Evolutionary conservation across 23 tunicate species (phyloP), one percentile per base, ranked within the genome.

Genomic region (Botrylloides violaceus): DNA sequence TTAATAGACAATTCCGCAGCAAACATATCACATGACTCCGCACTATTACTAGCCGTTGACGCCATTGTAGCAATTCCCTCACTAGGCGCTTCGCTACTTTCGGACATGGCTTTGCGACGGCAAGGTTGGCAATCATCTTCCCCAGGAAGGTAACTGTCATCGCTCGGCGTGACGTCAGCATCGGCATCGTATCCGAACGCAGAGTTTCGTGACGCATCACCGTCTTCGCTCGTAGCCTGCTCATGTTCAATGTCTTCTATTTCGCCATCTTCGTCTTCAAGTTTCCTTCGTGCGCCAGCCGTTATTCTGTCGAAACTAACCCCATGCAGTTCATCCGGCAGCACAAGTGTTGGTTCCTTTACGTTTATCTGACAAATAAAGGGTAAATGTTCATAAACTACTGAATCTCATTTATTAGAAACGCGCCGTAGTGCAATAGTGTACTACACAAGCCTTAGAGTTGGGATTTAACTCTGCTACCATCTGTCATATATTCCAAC

Each of bases 1-100:
- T 80, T 90, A 43, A 79, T 80, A 24, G 97, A 90, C 55, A 83
- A 74, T 36, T 90, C 97, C 26, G 84, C 90, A 43, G 53, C 53
- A 58, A 90, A 78, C 66, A 90, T 88, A 77, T 90, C 97, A 75
- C 80, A 90, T 6, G 85, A 79, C 55, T 80, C 97, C 3, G 97
- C 81, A 37, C 90, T 79, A n/a, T 84, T 83, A 80, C 86, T 90
- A 4, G 74, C 47, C 3, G 74, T 68, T 23, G 74, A 68, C 47
- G 74, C 74, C 74, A 36, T 68, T 9, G 74, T 37, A 30, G 61
- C 53, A 0, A 23, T 35, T 1, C 64, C 71, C 4, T 75, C 61
- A 19, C 79, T 61, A 0, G 53, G 58, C 18, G 71, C 57, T 29
- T 61, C 71, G 1, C 71, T 61, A 43, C 71, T 33, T 61, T 75